These are phyloP conservation scores for Labeo calbasu DNA, from an alignment of 2,797 vertebrate genomes.

Conservation along the genomic window DNA sequence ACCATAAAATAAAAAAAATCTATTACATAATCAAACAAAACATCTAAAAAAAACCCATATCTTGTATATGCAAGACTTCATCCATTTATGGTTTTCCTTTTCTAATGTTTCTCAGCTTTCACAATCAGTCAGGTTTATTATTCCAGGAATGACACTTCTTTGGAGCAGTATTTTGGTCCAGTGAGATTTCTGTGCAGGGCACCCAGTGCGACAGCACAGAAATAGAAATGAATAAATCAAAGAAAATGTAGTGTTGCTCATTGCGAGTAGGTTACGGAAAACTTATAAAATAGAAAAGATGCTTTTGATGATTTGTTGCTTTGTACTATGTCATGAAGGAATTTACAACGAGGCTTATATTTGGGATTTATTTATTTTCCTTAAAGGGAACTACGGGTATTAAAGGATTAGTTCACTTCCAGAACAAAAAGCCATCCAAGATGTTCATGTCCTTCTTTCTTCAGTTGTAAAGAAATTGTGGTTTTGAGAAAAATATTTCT, in stretches of 20 bases:
- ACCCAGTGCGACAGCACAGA: background rate
- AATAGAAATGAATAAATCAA: background rate
- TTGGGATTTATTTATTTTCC: background rate
- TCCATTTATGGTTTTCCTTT: background rate
- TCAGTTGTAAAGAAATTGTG: too few relatives aligned
- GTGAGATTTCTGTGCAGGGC: background rate
- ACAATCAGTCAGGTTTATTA: background rate
- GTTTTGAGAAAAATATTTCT: too few relatives aligned
- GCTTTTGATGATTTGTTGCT: background rate
- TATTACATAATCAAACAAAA: background rate
- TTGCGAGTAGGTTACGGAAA: background rate
- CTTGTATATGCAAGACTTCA: background rate
- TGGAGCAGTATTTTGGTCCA: background rate
- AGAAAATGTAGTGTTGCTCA: background rate
- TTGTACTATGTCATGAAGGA: background rate
- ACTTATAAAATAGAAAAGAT: background rate
- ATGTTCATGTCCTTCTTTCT: too few relatives aligned
- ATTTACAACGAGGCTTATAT: background rate
- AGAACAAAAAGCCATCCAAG: too few relatives aligned
- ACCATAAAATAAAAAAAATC: background rate
- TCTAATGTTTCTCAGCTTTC: background rate
- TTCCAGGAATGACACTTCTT: background rate
- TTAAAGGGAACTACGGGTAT: too few relatives aligned
- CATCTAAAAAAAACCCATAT: too few relatives aligned
- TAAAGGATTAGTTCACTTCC: too few relatives aligned